These are phyloP conservation scores for Xestia rhomboidea DNA, from an alignment of 2,888 invertebrate genomes.

Conservation along the genomic window DNA sequence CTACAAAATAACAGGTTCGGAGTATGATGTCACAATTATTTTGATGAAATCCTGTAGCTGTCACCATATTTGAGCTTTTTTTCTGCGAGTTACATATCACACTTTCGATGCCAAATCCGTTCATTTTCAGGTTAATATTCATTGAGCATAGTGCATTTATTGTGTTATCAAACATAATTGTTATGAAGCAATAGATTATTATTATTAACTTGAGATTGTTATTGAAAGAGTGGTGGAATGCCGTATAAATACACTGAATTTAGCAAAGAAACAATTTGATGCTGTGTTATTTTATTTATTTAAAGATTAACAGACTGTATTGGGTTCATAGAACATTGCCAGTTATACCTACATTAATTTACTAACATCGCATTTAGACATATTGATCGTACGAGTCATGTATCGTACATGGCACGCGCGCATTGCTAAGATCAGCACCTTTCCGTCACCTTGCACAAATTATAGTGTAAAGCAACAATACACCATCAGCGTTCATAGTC, in stretches of 20 bases:
- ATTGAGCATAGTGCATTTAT: background rate
- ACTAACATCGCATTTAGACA: background rate
- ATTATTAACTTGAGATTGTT: too few species aligned
- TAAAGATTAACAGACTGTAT: background rate
- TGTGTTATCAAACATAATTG: background rate
- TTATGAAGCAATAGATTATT: too few species aligned
- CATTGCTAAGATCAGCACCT: too few species aligned
- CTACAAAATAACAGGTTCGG: slow-evolving; percentile 3
- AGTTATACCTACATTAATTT: background rate
- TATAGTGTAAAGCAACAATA: too few species aligned
- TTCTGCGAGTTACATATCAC: background rate
- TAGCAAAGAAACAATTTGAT: background rate
- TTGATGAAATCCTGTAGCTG: background rate
- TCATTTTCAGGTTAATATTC: background rate
- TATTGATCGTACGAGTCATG: too few species aligned
- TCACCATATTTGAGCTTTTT: background rate
- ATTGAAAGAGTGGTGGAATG: background rate
- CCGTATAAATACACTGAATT: background rate
- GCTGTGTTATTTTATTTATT: background rate
- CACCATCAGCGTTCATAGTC: too few species aligned
- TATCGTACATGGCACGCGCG: too few species aligned
- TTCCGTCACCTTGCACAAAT: too few species aligned
- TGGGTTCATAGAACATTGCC: background rate
- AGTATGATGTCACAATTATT: background rate
- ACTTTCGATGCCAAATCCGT: background rate